Base-by-base conservation (phyloP, 2,888 invertebrate genomes). In the Oxyteleia sp. region DNA sequence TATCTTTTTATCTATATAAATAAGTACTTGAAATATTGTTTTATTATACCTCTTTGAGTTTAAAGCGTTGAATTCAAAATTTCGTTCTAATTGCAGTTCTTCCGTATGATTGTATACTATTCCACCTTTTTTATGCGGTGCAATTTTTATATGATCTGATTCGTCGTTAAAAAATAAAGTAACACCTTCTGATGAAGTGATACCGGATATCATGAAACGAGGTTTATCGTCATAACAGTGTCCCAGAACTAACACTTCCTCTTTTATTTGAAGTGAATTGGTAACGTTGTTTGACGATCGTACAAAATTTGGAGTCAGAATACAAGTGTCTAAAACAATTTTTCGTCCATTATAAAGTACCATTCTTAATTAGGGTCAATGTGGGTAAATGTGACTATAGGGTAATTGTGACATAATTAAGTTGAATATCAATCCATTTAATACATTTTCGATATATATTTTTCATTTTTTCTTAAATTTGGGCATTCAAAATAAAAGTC, bases 161-260 rank as follows among this genome's bases (percentile, higher is more conserved):
- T 91, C 91, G 63, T 93, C 92, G 49, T 91, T 87, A 41, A 91
- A 78, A 53, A 86, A 89, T 15, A 93, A 55, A 18, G 84, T 88
- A 47, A 92, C 79, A 72, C 88, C 87, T 64, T 86, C 82, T 4
- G 81, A 43, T 15, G 86, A 88, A 16, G 85, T 86, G 4, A 84
- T 80, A 41, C 89, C 91, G 4, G 91, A 89, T 63, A 93, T 45
- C 0, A 89, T 90, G 69, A 92, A 90, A 57, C 88, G 87, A 49
- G 92, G 92, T 86, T 91, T 91, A 16, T 89, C 89, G 11, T 90
- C 88, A 38, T 92, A 89, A 84, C 92, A 93, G 47, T 92, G 89
- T 2, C 90, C 92, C 11, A 93, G 87, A 35, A 92, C 83, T 47
- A 93, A 74, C 35, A 89, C 88, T 88, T 92, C 91, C 26, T 81